Base-by-base conservation (phyloP, 2,113 vertebrate species). In the Calonectris borealis region DNA sequence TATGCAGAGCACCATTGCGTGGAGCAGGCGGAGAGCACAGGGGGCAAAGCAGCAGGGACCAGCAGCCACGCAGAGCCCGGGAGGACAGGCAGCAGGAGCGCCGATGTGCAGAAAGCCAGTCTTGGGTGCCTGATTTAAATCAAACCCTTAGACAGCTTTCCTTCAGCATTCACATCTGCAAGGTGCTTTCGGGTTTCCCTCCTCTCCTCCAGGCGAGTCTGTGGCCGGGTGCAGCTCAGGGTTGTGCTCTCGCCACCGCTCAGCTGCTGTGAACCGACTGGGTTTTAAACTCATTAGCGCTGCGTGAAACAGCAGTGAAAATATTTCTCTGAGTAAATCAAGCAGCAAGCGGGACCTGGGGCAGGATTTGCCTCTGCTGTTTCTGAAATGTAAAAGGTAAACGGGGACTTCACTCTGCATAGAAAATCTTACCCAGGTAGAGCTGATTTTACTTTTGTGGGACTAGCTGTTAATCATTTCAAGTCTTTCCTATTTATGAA, bases 211-310 rank as follows among this genome's bases (percentile, higher is more conserved):
- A 38, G 57, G 17, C 3, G 0, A 87, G 16, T 8, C 73, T 51
- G 48, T 31, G 40, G 58, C 51, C 0, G 1, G 34, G 54, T 24
- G n/a, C 61, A 58, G 36, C 31, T 69, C 44, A 32, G 77, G 31
- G 44, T 10, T 91, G 46, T 27, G 57, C 61, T 88, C 77, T 44
- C 0, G 0, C 19, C 0, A 1, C 49, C 0, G 0, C 29, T 60
- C 62, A 68, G 77, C 77, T 64, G 77, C 65, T 38, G 69, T 72
- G 70, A 94, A 93, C 69, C 10, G 18, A 31, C 55, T 15, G 65
- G 44, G 77, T 69, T 93, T 94, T 82, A 75, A 76, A 93, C 54
- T 91, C 81, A 77, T 92, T 93, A 94, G 70, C 6, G 16, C 73
- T 76, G 44, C 7, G 18, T 77, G 83, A 82, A 94, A 84, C 49